phyloP scores from a whole-genome alignment of 2,888 invertebrate species.

The Metopia argyrocephala region DNA sequence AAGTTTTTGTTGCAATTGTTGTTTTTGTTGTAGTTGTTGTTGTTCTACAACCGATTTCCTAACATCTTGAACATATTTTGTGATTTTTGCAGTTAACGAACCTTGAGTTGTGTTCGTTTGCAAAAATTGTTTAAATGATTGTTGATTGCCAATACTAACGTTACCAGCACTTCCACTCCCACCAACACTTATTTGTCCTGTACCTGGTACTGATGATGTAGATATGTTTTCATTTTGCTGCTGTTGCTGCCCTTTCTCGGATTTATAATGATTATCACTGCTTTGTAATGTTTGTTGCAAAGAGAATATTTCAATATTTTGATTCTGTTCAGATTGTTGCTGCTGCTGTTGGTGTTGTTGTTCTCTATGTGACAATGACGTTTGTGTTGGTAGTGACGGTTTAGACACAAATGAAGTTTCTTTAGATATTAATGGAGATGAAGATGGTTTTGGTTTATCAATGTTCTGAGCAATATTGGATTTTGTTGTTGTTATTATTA shows the following conservation, averaged over 20 bases:
- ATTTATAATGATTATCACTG: not conserved
- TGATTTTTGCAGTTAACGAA: conserved; percentile 50
- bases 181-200: conserved; percentile 33
- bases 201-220: conserved; percentile 9
- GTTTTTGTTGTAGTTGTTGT: conserved; percentile 53
- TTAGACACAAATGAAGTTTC: conserved; percentile 82
- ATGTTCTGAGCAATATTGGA: conserved; percentile 35
- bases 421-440: conserved; percentile 77
- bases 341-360: not conserved
- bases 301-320: conserved; percentile 59
- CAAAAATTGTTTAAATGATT: conserved; percentile 54
- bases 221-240: conserved; percentile 32
- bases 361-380: not conserved
- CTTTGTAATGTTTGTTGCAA: conserved; percentile 22
- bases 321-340: conserved; percentile 49
- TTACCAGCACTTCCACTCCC: not conserved
- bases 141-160: conserved; percentile 14
- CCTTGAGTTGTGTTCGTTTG: conserved; percentile 48
- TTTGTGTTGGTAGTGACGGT: conserved; percentile 68
- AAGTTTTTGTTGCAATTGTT: conserved; percentile 32
- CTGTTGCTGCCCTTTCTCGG: conserved; percentile 10
- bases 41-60: conserved; percentile 52
- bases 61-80: conserved; percentile 62
- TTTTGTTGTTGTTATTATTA: conserved; percentile 54
- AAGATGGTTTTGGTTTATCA: conserved; percentile 52